Conservation (phyloP, 2,888 invertebrate species). For the Acleris holmiana region DNA sequence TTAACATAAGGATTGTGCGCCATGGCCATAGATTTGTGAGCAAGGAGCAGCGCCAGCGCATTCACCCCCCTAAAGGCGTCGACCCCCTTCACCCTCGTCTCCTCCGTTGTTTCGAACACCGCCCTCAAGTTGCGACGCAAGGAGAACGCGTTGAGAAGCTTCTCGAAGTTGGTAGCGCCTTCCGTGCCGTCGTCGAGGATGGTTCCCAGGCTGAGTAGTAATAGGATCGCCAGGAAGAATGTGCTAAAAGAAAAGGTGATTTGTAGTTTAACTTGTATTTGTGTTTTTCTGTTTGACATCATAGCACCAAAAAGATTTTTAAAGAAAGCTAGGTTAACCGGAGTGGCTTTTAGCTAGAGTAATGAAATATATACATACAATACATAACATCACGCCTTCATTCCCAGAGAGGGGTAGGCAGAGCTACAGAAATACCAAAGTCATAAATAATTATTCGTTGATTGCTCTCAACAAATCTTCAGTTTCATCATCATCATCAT, state of each 20-base stretch:
- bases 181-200: conserved; percentile 73
- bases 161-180: conserved; percentile 75
- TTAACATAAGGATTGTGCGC: conserved; percentile 85
- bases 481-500: too few relatives aligned
- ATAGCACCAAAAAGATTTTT: too few relatives aligned
- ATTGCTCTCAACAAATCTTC: too few relatives aligned
- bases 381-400: too few relatives aligned
- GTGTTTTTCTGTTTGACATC: too few relatives aligned
- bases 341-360: too few relatives aligned
- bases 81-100: conserved; percentile 74
- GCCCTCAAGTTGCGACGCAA: conserved; percentile 75
- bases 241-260: conserved; percentile 61
- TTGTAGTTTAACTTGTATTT: too few relatives aligned
- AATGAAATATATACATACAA: too few relatives aligned
- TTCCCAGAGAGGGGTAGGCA: too few relatives aligned
- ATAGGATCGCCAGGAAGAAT: conserved; percentile 70
- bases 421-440: too few relatives aligned
- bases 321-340: too few relatives aligned
- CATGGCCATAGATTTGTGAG: conserved; percentile 85
- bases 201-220: conserved; percentile 72
- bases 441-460: too few relatives aligned
- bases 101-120: conserved; percentile 70
- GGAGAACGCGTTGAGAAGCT: conserved; percentile 79
- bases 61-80: conserved; percentile 83
- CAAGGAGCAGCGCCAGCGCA: conserved; percentile 80